Evolutionary conservation across 2,797 vertebrate genomes (phyloP).

Genomic region (Clamator glandarius): DNA sequence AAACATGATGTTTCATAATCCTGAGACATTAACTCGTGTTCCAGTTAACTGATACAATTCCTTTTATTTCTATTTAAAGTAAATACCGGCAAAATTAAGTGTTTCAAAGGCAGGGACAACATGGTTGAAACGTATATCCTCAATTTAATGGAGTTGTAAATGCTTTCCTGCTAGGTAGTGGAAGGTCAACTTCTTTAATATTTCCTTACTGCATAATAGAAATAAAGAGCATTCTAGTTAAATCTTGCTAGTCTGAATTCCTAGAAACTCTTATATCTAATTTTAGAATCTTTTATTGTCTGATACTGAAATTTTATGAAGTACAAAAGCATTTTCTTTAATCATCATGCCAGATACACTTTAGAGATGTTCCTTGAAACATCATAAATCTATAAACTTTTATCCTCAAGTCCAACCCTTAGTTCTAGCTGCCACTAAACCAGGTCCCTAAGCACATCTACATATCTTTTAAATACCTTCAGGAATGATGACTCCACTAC

Average conservation of each 20-base stretch:
- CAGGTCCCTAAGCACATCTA: no score
- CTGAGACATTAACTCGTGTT: background rate
- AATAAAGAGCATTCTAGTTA: constrained; percentile 4
- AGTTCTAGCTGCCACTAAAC: no score
- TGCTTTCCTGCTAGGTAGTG: background rate
- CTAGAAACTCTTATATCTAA: constrained; percentile 6
- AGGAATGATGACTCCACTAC: no score
- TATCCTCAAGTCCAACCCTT: background rate
- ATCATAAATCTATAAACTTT: background rate
- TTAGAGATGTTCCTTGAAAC: background rate
- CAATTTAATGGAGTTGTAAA: constrained; percentile 24
- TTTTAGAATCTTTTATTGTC: constrained; percentile 24
- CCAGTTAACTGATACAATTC: background rate
- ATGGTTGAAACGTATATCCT: background rate
- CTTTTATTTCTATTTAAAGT: background rate
- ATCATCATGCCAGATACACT: background rate
- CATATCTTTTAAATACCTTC: no score
- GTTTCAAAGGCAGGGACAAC: background rate
- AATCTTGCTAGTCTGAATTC: background rate
- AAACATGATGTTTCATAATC: background rate
- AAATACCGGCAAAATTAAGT: constrained; percentile 7
- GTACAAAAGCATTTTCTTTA: constrained; percentile 35
- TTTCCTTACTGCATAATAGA: background rate
- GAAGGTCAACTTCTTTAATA: constrained; percentile 27
- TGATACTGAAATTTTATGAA: constrained; percentile 18